phyloP scores from a whole-genome alignment of 2,888 invertebrate genomes.

The Exephanes ischioxanthus region DNA sequence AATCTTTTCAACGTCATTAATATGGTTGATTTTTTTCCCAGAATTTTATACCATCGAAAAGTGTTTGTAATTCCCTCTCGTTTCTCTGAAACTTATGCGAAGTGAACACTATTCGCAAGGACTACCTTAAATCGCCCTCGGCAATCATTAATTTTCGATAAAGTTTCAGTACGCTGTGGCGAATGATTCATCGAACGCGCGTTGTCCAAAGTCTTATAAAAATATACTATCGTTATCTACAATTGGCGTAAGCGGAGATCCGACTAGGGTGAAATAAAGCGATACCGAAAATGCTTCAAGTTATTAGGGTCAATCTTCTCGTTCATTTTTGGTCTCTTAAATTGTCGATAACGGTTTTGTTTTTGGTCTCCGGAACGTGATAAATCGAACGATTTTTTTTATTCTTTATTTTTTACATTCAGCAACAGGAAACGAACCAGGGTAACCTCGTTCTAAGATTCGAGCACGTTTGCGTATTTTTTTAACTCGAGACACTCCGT shows the following conservation, averaged over 20 bases:
- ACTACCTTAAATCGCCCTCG: not conserved
- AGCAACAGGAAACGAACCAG: conserved; percentile 11
- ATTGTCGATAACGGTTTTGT: not conserved
- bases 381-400: not conserved
- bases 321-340: not conserved
- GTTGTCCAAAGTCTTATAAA: conserved; percentile 2
- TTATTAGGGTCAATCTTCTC: not conserved
- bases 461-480: not conserved
- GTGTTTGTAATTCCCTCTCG: too few relatives aligned
- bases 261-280: not conserved
- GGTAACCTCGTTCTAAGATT: not conserved
- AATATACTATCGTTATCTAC: conserved; percentile 17
- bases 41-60: too few relatives aligned
- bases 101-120: too few relatives aligned
- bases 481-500: not conserved
- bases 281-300: not conserved
- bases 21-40: too few relatives aligned
- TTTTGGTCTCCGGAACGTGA: not conserved
- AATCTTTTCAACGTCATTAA: too few relatives aligned
- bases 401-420: not conserved
- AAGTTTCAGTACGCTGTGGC: not conserved
- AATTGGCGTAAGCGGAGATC: not conserved
- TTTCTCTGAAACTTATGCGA: too few relatives aligned
- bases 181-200: not conserved
- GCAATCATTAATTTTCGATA: not conserved